Percentiles rank a stretch among this genome's conserved stretches.
Evolutionary conservation across 2,888 invertebrate genomes (phyloP).

Genomic region (Frankliniella intonsa): DNA sequence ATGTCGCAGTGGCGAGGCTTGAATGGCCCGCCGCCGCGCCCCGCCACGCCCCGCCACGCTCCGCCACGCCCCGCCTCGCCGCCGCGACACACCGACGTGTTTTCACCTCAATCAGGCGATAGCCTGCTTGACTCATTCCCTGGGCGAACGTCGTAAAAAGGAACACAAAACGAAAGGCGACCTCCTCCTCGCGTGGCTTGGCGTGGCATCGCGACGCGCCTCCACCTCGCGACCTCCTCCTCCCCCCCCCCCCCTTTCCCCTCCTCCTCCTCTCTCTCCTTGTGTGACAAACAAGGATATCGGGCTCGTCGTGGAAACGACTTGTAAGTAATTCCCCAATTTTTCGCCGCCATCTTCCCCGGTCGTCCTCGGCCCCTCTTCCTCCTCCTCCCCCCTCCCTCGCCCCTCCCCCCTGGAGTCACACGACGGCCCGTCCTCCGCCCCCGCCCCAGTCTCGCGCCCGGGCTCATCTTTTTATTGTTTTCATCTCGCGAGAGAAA

Average conservation of each 20-base stretch:
- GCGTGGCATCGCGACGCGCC: background rate
- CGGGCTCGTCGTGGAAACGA: background rate
- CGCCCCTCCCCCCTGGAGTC: background rate
- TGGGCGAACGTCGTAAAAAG: background rate
- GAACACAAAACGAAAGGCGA: background rate
- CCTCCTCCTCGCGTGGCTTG: background rate
- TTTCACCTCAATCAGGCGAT: slow-evolving; percentile 21
- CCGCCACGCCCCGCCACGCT: background rate
- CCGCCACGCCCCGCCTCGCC: background rate
- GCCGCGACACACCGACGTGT: background rate
- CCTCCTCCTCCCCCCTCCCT: background rate
- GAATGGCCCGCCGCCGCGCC: background rate
- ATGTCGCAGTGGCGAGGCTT: too few relatives aligned
- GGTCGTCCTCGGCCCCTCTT: background rate
- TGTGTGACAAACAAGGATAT: slow-evolving; percentile 15
- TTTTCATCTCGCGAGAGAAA: slow-evolving; percentile 15
- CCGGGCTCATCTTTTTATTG: background rate
- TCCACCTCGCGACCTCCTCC: background rate
- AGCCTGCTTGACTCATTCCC: background rate
- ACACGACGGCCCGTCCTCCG: background rate
- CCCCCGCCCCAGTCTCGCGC: background rate
- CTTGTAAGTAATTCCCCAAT: slow-evolving; percentile 23
- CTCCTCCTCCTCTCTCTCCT: background rate
- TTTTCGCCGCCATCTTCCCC: background rate
- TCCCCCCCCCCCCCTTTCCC: background rate